These are phyloP conservation scores for Esox lucius DNA, from an alignment of 2,797 vertebrate species.

Conservation along the genomic window DNA sequence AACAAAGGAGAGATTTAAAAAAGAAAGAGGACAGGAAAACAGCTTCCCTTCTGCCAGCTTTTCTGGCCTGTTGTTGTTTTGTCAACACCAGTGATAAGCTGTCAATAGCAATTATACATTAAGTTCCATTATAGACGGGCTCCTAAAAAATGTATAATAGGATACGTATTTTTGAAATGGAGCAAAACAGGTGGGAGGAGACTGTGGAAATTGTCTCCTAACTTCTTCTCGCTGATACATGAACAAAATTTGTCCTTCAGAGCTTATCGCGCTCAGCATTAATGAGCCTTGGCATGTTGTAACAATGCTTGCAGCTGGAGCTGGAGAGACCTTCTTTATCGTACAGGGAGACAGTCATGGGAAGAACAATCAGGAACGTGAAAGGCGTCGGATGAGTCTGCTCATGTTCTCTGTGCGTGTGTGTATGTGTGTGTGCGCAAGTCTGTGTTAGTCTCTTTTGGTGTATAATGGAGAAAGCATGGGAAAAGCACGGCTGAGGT, in stretches of 20 bases:
- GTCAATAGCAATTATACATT: constrained; percentile 69
- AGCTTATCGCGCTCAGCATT: constrained; percentile 78
- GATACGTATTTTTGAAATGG: constrained; percentile 41
- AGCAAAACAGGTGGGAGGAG: constrained; percentile 62
- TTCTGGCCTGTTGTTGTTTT: constrained; percentile 52
- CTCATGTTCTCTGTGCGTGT: constrained; percentile 52
- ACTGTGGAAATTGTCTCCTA: constrained; percentile 40
- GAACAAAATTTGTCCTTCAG: constrained; percentile 79
- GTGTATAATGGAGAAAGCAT: background rate
- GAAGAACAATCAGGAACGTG: constrained; percentile 62
- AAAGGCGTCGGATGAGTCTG: constrained; percentile 68
- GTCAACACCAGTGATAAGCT: constrained; percentile 67
- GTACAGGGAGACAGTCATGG: constrained; percentile 45
- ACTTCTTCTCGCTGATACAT: constrained; percentile 65
- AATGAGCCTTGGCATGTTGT: constrained; percentile 80
- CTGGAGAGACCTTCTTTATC: constrained; percentile 72
- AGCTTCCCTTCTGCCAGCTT: constrained; percentile 31
- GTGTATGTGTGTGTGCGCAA: constrained; percentile 36
- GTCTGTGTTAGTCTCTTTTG: constrained; percentile 7
- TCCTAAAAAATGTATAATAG: constrained; percentile 45
- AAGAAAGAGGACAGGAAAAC: constrained; percentile 8
- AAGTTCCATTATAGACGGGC: constrained; percentile 45
- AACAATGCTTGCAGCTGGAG: constrained; percentile 79
- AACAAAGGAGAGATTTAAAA: constrained; percentile 41
- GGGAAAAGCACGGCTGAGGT: constrained; percentile 52